Evolutionary conservation across 2,113 vertebrate genomes (phyloP).

Genomic region (Rousettus leschenaultii): DNA sequence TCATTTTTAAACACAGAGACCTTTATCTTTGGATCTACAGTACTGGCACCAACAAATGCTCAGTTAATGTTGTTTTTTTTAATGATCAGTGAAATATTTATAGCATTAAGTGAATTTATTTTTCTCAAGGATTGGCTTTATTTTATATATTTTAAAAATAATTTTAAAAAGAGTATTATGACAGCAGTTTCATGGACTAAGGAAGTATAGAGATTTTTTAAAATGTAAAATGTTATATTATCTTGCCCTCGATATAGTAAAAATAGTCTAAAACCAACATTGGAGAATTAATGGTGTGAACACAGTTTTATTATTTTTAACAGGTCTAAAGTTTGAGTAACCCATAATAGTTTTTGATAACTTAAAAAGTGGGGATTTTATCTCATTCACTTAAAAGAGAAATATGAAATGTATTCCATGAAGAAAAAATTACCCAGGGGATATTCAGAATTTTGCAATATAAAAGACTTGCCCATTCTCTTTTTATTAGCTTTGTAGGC

Average conservation of each 20-base stretch:
- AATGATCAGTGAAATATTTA: background rate
- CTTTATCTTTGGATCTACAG: background rate
- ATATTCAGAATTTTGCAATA: constrained; percentile 62
- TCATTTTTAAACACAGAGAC: background rate
- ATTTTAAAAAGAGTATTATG: background rate
- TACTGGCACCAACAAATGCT: background rate
- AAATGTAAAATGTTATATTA: constrained; percentile 10
- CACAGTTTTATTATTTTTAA: constrained; percentile 62
- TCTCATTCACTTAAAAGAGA: constrained; percentile 73
- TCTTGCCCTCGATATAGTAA: background rate
- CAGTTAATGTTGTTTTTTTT: background rate
- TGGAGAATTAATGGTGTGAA: constrained; percentile 68
- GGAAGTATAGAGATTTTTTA: background rate
- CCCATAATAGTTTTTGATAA: constrained; percentile 68
- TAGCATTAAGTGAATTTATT: constrained; percentile 14
- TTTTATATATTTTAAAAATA: background rate
- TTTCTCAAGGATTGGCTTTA: background rate
- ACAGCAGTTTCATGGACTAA: background rate
- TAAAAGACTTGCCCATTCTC: constrained; percentile 52
- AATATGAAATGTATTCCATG: constrained; percentile 68
- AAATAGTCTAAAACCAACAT: constrained; percentile 32
- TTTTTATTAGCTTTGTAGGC: constrained; percentile 70
- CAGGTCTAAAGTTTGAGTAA: constrained; percentile 64
- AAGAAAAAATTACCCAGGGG: constrained; percentile 63
- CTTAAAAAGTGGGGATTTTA: constrained; percentile 56